Evolutionary conservation across 2,113 vertebrate genomes (phyloP).

Genomic region (Corvus cornix): DNA sequence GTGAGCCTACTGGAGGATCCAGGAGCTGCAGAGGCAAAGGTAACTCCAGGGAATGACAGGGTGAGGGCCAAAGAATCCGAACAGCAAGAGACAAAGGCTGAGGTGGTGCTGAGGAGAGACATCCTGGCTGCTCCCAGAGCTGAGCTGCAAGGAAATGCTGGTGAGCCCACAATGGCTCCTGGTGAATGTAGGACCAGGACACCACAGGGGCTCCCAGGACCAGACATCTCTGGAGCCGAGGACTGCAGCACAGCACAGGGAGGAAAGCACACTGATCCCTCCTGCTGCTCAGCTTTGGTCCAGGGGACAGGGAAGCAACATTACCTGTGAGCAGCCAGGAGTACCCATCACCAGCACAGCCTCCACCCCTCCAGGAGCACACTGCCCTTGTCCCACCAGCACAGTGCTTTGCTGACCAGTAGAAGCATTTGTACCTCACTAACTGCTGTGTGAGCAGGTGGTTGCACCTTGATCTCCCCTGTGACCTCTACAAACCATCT

Average conservation of each 20-base stretch:
- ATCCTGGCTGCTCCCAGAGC: background rate
- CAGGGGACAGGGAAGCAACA: background rate
- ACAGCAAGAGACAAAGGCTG: background rate
- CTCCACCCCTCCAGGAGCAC: background rate
- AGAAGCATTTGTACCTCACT: background rate
- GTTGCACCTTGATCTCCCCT: background rate
- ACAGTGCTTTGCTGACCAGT: background rate
- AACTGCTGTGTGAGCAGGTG: background rate
- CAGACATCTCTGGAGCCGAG: background rate
- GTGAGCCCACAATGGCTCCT: accelerated
- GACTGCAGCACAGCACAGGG: background rate
- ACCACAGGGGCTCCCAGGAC: accelerated
- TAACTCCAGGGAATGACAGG: background rate
- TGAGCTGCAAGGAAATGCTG: background rate
- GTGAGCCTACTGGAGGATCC: background rate
- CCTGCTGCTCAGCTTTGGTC: background rate
- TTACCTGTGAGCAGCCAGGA: background rate
- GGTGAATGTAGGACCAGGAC: background rate
- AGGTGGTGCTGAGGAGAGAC: background rate
- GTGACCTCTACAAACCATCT: background rate
- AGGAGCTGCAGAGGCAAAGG: background rate
- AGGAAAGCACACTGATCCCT: background rate
- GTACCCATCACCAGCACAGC: background rate
- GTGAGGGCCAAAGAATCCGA: background rate
- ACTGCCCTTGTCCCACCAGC: background rate